Percentiles rank a stretch among this genome's conserved stretches.
These are phyloP conservation scores for Apodemia duryi DNA, from an alignment of 2,888 invertebrate species.

Conservation along the genomic window DNA sequence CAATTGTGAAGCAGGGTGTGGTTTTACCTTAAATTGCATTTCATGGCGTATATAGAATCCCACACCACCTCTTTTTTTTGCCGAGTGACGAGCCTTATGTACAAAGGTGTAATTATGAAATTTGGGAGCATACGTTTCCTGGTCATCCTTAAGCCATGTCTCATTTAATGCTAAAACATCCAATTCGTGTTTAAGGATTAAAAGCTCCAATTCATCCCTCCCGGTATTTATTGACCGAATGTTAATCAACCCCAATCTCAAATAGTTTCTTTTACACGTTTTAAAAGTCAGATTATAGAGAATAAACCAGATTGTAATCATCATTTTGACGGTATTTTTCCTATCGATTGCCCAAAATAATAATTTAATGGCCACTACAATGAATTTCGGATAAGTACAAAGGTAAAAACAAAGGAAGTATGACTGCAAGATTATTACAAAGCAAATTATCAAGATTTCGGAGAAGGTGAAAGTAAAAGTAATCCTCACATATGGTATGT, in stretches of 20 bases:
- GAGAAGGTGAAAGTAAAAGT: too few relatives aligned
- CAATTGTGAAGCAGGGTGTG: slow-evolving; percentile 19
- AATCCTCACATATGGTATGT: too few relatives aligned
- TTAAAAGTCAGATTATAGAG: neutral
- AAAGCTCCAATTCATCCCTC: neutral
- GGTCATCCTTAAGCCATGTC: slow-evolving; percentile 2
- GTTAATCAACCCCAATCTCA: neutral
- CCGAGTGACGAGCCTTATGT: neutral
- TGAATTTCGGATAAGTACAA: too few relatives aligned
- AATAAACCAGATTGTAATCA: neutral
- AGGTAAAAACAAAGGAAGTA: too few relatives aligned
- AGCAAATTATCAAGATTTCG: too few relatives aligned
- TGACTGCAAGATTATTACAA: too few relatives aligned
- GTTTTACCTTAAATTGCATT: neutral
- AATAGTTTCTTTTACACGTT: neutral
- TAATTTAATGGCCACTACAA: too few relatives aligned
- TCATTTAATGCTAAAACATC: slow-evolving; percentile 4
- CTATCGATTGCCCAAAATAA: too few relatives aligned
- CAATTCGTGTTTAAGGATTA: neutral
- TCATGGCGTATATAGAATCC: neutral
- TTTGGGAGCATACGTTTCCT: neutral
- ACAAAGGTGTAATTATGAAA: neutral
- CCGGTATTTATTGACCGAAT: neutral
- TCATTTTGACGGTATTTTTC: too few relatives aligned
- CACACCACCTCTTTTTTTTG: neutral